Percentiles rank a stretch among this genome's conserved stretches.
Conservation (phyloP, 2,113 vertebrate species). For the Naja naja region DNA sequence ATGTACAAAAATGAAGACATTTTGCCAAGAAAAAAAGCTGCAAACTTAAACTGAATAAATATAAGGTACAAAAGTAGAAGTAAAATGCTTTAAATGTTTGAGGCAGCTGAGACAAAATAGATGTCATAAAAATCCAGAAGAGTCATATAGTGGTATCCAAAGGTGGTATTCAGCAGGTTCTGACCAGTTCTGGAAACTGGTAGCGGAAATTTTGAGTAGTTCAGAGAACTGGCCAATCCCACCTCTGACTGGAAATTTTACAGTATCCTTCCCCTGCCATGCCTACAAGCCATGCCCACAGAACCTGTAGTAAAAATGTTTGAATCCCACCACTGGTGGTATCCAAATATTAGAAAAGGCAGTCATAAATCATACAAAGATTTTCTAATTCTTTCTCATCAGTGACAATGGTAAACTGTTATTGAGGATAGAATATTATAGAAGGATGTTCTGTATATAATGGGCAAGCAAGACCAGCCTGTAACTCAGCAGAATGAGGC, state of each 20-base stretch:
- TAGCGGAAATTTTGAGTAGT: no score
- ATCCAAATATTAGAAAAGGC: neutral
- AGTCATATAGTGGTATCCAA: neutral
- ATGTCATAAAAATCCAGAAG: neutral
- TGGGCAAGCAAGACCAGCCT: neutral
- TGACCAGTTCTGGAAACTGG: no score
- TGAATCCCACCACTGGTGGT: neutral
- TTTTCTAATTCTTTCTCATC: neutral
- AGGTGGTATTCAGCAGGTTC: neutral
- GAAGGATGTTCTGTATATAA: neutral
- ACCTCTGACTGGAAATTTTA: no score
- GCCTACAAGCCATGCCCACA: no score
- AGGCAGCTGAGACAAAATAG: neutral
- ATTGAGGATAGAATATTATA: neutral
- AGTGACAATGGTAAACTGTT: neutral
- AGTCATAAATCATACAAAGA: neutral
- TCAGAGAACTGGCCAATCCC: no score
- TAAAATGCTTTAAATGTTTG: neutral
- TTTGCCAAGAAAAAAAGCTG: neutral
- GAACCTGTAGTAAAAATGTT: no score
- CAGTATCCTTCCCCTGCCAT: no score
- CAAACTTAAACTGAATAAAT: neutral
- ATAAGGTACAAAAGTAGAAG: neutral
- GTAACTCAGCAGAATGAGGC: neutral
- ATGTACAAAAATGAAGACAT: neutral